Evolutionary conservation across 1,140 invertebrate genomes (phyloP).

Genomic region (Potamilus streckersoni): DNA sequence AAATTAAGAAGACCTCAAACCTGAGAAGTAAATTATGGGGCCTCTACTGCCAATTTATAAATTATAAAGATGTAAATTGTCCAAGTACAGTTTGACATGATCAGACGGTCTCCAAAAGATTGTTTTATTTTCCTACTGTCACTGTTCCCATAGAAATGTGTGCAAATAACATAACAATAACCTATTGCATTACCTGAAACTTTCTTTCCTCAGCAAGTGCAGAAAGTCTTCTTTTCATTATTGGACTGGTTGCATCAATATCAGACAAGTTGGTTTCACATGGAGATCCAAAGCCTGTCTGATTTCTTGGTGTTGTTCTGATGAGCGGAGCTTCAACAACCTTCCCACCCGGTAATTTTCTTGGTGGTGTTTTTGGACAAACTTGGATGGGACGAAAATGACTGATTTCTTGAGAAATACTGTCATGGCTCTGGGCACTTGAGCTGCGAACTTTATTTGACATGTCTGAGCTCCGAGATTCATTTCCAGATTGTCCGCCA

Average conservation of each 20-base stretch:
- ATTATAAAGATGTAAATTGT: too few species aligned
- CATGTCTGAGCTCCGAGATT: too few species aligned
- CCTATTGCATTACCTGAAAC: constrained; percentile 8
- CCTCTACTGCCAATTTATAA: too few species aligned
- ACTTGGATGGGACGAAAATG: constrained; percentile 59
- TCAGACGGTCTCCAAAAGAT: too few species aligned
- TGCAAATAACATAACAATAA: not conserved
- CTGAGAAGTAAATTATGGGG: too few species aligned
- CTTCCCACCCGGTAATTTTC: constrained; percentile 41
- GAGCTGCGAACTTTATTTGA: constrained; percentile 18
- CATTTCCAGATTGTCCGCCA: too few species aligned
- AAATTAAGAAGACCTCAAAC: too few species aligned
- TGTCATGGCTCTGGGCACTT: constrained; percentile 49
- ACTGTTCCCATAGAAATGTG: too few species aligned
- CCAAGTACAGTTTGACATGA: too few species aligned
- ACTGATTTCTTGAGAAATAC: constrained; percentile 50
- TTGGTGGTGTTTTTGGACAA: constrained; percentile 56
- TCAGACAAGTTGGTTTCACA: constrained; percentile 26
- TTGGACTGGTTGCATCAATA: constrained; percentile 44
- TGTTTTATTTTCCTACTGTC: too few species aligned
- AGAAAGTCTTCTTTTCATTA: constrained; percentile 42
- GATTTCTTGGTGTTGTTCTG: constrained; percentile 46
- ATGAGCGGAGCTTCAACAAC: constrained; percentile 47
- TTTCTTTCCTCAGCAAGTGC: constrained; percentile 45
- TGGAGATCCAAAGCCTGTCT: constrained; percentile 23